A percentile compares a stretch with the other conserved stretches of the same genome.
Evolutionary conservation across 2,113 vertebrate genomes (phyloP).

Genomic region (Leucosticte australis): DNA sequence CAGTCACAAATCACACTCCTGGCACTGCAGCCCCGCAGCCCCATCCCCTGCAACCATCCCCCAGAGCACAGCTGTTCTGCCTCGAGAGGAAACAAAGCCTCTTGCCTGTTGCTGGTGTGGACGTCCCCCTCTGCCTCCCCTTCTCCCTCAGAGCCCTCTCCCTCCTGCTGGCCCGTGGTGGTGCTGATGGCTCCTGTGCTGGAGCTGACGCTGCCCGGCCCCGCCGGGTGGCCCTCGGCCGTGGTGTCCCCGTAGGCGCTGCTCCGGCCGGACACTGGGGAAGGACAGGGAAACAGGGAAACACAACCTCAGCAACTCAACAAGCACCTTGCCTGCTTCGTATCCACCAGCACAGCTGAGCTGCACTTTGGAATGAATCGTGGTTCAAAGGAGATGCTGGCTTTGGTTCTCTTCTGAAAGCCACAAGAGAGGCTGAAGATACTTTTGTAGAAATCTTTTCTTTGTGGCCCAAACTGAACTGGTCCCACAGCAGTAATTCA

Average conservation of each 20-base stretch:
- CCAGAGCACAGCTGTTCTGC: accelerated
- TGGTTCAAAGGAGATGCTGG: not conserved
- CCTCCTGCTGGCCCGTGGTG: constrained; percentile 93
- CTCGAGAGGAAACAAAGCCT: not conserved
- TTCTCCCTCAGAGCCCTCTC: constrained; percentile 92
- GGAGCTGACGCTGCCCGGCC: constrained; percentile 95
- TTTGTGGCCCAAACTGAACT: not conserved
- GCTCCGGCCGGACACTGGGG: constrained; percentile 91
- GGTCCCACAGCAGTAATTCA: not conserved
- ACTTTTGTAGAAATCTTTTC: not conserved
- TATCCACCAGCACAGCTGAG: not conserved
- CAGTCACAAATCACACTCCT: accelerated
- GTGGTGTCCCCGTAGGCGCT: constrained; percentile 94
- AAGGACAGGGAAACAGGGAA: not conserved
- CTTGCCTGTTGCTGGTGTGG: constrained; percentile 93
- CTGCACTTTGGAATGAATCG: accelerated
- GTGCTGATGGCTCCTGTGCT: constrained; percentile 98
- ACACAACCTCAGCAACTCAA: not conserved
- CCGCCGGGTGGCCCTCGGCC: constrained; percentile 89
- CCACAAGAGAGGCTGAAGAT: not conserved
- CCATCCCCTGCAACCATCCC: not conserved
- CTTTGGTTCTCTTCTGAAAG: not conserved
- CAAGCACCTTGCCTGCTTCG: not conserved
- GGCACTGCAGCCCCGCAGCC: not conserved
- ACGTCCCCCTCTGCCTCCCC: constrained; percentile 91